phyloP scores from a whole-genome alignment of 1,140 invertebrate genomes.

The Diachasma alloeum region DNA sequence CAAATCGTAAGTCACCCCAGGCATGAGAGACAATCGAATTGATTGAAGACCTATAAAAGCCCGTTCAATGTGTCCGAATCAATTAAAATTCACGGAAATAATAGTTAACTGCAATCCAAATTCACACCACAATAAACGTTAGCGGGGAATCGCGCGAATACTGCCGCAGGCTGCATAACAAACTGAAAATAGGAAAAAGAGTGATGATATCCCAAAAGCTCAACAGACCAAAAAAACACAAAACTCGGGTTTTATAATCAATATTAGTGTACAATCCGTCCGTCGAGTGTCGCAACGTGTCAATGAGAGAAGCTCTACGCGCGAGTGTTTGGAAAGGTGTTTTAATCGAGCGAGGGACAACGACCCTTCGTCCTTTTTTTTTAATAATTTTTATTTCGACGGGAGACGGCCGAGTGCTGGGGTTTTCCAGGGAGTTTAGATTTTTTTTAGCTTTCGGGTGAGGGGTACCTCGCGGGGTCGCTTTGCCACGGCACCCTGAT shows the following conservation, averaged over 20 bases:
- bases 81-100: background rate
- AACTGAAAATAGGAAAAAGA: background rate
- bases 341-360: too few species aligned
- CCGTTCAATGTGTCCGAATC: too few species aligned
- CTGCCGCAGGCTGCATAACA: conserved; percentile 25
- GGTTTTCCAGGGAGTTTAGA: background rate
- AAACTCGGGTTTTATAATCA: conserved; percentile 50
- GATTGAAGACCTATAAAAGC: background rate
- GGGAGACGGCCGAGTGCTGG: background rate
- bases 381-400: background rate
- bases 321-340: background rate
- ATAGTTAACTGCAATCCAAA: background rate
- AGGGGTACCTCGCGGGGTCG: background rate
- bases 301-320: conserved; percentile 24
- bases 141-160: conserved; percentile 33
- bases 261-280: conserved; percentile 53
- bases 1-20: too few species aligned
- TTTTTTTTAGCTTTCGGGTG: background rate
- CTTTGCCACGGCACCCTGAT: background rate
- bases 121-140: background rate
- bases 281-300: conserved; percentile 46
- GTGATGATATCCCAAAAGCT: background rate
- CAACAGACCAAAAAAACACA: background rate
- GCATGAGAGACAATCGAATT: background rate
- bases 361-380: background rate